Conservation (phyloP, 2,113 vertebrate genomes). For the Petrocephalus zakoni region DNA sequence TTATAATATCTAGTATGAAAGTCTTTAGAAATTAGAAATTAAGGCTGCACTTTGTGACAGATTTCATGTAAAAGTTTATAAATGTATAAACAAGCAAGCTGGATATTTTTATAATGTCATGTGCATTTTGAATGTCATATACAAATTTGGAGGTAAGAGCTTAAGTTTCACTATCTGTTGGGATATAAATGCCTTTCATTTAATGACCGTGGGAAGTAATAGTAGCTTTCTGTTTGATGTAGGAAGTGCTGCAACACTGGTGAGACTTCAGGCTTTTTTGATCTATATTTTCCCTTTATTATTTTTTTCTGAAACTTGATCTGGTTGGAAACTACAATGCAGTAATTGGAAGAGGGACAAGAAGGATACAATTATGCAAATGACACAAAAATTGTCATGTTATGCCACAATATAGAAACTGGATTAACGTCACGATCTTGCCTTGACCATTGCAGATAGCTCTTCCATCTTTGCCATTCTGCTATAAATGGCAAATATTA, state of each 20-base stretch:
- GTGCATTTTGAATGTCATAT: not conserved
- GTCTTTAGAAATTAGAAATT: not conserved
- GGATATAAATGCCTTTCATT: not conserved
- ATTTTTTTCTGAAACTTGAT: not conserved
- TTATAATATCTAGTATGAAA: not conserved
- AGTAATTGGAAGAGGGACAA: not conserved
- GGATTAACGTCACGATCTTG: not conserved
- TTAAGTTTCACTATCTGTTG: not conserved
- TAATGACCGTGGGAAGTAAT: not conserved
- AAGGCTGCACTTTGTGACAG: not conserved
- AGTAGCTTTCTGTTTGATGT: not conserved
- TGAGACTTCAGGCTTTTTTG: not conserved
- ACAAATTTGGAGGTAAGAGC: not conserved
- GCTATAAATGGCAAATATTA: not conserved
- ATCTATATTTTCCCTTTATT: no score
- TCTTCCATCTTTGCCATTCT: not conserved
- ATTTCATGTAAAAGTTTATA: not conserved
- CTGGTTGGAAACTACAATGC: not conserved
- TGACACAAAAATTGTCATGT: not conserved
- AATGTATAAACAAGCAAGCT: not conserved
- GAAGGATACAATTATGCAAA: not conserved
- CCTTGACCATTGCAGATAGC: not conserved
- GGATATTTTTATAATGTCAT: not conserved
- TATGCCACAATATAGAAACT: not conserved
- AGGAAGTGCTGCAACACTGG: not conserved